Conservation (phyloP, 2,113 vertebrate species). For the Platycercus adscitus region DNA sequence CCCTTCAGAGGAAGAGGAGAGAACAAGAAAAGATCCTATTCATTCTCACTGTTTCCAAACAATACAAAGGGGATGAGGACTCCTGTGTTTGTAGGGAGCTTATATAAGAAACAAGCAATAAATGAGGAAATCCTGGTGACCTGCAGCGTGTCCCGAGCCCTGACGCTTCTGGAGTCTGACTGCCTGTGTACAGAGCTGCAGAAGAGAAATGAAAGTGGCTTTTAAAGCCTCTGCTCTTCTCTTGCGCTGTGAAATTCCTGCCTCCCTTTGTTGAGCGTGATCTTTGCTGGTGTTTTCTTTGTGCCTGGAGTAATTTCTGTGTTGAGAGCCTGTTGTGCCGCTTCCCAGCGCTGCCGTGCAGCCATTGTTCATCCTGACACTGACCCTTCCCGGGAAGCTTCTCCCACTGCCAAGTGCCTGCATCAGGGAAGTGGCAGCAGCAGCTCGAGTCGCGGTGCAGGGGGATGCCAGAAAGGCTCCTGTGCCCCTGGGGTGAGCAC, state of each 20-base stretch:
- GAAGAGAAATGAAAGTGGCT: slow-evolving; percentile 56
- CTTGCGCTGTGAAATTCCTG: slow-evolving; percentile 50
- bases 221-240: slow-evolving; percentile 54
- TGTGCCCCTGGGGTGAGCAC: accelerated
- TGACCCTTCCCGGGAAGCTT: neutral
- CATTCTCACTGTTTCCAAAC: slow-evolving; percentile 44
- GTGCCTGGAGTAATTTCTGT: slow-evolving; percentile 58
- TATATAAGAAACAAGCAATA: slow-evolving; percentile 55
- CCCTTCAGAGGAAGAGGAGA: slow-evolving; percentile 54
- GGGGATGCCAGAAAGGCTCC: accelerated
- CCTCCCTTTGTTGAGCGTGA: slow-evolving; percentile 32
- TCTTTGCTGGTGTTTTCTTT: slow-evolving; percentile 70
- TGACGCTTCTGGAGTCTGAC: slow-evolving; percentile 37
- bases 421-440: accelerated
- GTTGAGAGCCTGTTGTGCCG: slow-evolving; percentile 17
- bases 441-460: accelerated
- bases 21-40: slow-evolving; percentile 20
- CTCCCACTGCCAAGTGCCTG: neutral
- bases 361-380: neutral
- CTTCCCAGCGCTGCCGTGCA: neutral
- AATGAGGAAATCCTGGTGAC: slow-evolving; percentile 67
- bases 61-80: slow-evolving; percentile 64
- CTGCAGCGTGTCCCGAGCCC: slow-evolving; percentile 1
- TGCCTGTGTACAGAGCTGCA: neutral
- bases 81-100: slow-evolving; percentile 47